Conservation (phyloP, 1,140 invertebrate genomes). For the Prorops nasuta region DNA sequence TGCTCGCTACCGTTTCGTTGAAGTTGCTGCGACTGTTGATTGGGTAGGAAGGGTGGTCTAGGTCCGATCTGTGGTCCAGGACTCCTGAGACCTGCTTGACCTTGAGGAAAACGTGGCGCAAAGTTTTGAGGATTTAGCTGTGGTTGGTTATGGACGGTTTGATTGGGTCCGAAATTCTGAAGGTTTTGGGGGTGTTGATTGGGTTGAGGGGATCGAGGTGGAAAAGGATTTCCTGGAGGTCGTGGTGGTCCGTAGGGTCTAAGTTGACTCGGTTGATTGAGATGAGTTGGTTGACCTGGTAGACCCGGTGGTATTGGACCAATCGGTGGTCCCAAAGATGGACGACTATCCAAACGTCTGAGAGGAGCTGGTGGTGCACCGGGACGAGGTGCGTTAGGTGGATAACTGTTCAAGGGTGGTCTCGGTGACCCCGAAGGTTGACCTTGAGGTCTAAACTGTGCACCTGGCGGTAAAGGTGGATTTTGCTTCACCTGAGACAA, state of each 20-base stretch:
- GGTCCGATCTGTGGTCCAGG: slow-evolving; percentile 13
- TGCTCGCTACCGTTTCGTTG: slow-evolving; percentile 11
- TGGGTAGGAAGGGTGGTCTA: slow-evolving; percentile 6
- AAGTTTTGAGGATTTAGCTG: no score
- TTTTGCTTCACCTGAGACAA: slow-evolving; percentile 35
- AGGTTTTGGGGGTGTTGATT: slow-evolving; percentile 17
- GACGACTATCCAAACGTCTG: slow-evolving; percentile 53
- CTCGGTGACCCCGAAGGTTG: background rate
- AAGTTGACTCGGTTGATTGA: slow-evolving; percentile 36
- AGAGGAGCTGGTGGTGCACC: slow-evolving; percentile 38
- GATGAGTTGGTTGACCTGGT: slow-evolving; percentile 16
- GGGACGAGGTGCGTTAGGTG: slow-evolving; percentile 22
- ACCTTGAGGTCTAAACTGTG: slow-evolving; percentile 34
- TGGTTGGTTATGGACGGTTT: no score
- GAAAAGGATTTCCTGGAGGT: slow-evolving; percentile 16
- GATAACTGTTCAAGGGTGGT: background rate
- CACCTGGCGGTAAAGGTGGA: slow-evolving; percentile 16
- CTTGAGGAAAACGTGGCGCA: slow-evolving; percentile 20
- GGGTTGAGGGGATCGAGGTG: slow-evolving; percentile 20
- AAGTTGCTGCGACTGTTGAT: slow-evolving; percentile 10
- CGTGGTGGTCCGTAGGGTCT: slow-evolving; percentile 52
- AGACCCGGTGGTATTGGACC: slow-evolving; percentile 35
- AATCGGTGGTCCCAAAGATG: slow-evolving; percentile 38
- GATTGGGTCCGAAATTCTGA: slow-evolving; percentile 1
- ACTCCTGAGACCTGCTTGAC: slow-evolving; percentile 9